Percentiles rank a stretch among this genome's conserved stretches.
These are phyloP conservation scores for Dendrocincla fuliginosa DNA, from an alignment of 2,797 vertebrate genomes.

Conservation along the genomic window DNA sequence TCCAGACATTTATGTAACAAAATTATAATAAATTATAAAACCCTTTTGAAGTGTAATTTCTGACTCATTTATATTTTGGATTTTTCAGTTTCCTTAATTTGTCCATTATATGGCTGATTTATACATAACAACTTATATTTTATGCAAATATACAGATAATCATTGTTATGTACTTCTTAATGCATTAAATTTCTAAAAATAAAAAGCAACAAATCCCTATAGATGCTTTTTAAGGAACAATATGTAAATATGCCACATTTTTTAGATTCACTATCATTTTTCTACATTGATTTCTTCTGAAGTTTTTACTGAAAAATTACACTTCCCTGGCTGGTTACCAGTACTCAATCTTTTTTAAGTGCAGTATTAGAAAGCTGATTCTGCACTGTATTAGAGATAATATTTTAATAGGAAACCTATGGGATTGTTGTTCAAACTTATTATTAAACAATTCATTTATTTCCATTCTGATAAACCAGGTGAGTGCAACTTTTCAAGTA, in stretches of 20 bases:
- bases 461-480: neutral
- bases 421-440: neutral
- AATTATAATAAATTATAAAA: neutral
- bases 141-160: neutral
- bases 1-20: neutral
- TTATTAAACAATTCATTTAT: neutral
- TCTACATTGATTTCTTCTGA: neutral
- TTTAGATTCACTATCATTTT: neutral
- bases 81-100: neutral
- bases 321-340: fast-evolving
- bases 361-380: neutral
- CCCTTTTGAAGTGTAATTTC: neutral
- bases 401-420: neutral
- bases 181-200: neutral
- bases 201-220: neutral
- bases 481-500: neutral
- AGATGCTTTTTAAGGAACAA: neutral
- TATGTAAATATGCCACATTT: neutral
- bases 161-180: neutral
- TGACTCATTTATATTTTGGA: neutral
- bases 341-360: fast-evolving
- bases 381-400: neutral
- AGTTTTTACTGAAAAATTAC: neutral
- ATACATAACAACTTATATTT: neutral
- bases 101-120: neutral